Percentiles rank a stretch among this genome's conserved stretches.
These are phyloP conservation scores for Drosophila prosaltans DNA, from an alignment of 1,140 invertebrate species.

Conservation along the genomic window DNA sequence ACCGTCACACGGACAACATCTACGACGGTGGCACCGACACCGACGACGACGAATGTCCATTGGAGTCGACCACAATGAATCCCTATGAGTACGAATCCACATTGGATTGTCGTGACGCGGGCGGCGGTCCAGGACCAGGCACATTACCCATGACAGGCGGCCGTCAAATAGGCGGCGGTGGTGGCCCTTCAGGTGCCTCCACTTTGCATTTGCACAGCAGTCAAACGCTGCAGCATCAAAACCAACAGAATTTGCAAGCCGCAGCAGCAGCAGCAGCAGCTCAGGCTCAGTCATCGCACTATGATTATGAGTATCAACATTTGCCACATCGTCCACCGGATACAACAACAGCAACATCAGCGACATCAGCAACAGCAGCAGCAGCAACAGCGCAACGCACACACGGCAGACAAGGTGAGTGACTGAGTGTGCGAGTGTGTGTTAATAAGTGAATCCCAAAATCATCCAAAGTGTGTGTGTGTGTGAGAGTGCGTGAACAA, in stretches of 20 bases:
- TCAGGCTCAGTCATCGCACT: slow-evolving; percentile 64
- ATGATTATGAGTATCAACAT: slow-evolving; percentile 77
- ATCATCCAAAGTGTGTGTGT: not conserved
- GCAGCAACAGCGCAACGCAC: slow-evolving; percentile 68
- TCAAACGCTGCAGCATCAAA: slow-evolving; percentile 80
- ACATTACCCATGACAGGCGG: slow-evolving; percentile 69
- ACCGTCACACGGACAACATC: slow-evolving; percentile 82
- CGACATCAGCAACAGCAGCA: slow-evolving; percentile 53
- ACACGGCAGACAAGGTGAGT: slow-evolving; percentile 82
- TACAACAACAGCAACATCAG: slow-evolving; percentile 40
- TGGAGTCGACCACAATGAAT: slow-evolving; percentile 82
- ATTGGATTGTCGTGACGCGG: slow-evolving; percentile 78
- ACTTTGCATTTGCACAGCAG: slow-evolving; percentile 58
- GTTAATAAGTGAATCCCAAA: not conserved
- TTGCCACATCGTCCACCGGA: slow-evolving; percentile 76
- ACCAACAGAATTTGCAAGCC: slow-evolving; percentile 77
- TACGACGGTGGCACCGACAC: slow-evolving; percentile 83
- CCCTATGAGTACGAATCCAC: slow-evolving; percentile 83
- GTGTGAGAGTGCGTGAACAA: not conserved
- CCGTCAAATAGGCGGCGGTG: slow-evolving; percentile 36
- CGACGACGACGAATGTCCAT: slow-evolving; percentile 83
- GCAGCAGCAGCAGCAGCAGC: slow-evolving; percentile 61
- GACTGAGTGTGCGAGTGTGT: not conserved
- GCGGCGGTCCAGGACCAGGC: slow-evolving; percentile 57
- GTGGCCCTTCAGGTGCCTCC: slow-evolving; percentile 28